A percentile compares a stretch with the other conserved stretches of the same genome.
phyloP scores from a whole-genome alignment of 2,888 invertebrate genomes.

The Orthosia incerta region DNA sequence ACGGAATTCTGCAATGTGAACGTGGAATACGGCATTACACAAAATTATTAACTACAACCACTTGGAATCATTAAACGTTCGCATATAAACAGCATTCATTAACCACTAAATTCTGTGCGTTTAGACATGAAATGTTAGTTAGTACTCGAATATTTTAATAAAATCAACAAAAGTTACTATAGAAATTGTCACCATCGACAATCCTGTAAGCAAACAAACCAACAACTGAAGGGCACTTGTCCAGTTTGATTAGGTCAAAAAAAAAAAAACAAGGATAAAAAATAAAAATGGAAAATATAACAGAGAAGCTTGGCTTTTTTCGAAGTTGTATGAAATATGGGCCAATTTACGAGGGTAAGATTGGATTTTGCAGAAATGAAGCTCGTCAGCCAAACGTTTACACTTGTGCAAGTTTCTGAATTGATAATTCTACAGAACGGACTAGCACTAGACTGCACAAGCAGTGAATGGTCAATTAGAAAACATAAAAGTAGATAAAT shows the following conservation, averaged over 20 bases:
- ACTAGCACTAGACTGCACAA: too few species aligned
- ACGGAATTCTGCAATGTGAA: constrained; percentile 15
- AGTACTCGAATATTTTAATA: constrained; percentile 28
- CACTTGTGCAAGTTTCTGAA: constrained; percentile 45
- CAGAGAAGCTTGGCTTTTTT: constrained; percentile 4
- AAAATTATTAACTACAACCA: constrained; percentile 47
- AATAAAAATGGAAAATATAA: neutral
- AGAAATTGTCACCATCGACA: neutral
- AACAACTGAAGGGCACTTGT: neutral
- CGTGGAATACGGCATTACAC: constrained; percentile 18
- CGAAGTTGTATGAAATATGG: constrained; percentile 49
- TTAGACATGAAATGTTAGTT: constrained; percentile 32
- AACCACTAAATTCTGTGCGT: constrained; percentile 57
- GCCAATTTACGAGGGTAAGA: constrained; percentile 35
- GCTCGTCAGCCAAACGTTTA: constrained; percentile 39
- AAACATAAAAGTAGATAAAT: constrained; percentile 37
- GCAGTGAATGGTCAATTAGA: constrained; percentile 28
- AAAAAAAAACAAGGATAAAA: neutral
- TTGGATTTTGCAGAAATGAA: constrained; percentile 44
- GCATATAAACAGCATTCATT: constrained; percentile 61
- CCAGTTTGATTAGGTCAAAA: neutral
- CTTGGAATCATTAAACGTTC: constrained; percentile 44
- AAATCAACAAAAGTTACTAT: neutral
- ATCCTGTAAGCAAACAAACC: neutral
- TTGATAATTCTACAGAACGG: constrained; percentile 36